Base-by-base conservation (phyloP, 2,113 vertebrate species). In the Herpailurus yagouaroundi region DNA sequence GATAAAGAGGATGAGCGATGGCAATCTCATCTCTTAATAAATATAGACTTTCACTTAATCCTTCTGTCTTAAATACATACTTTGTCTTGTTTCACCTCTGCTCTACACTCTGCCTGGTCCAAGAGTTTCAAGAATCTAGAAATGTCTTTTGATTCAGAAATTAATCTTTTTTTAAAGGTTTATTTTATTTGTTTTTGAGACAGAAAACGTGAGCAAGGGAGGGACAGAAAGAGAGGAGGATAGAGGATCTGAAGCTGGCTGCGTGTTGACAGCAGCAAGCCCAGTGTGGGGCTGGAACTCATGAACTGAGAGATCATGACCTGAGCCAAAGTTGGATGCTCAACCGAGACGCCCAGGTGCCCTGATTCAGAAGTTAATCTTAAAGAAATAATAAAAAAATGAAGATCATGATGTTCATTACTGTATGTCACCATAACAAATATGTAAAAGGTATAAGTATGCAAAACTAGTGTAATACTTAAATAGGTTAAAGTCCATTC, bases 351-450 rank as follows among this genome's bases (percentile, higher is more conserved):
- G 21, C 15, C 57, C 8, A 60, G 57, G 21, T 9, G 21, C 57
- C 21, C 57, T 82, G 13, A 83, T 84, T 85, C 29, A 55, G 63
- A 92, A 95, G 85, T 73, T 85, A 77, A 80, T 41, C 76, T 71
- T 41, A 63, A 77, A 83, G 60, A 94, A 96, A 91, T 88, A 66
- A 55, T 87, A 64, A 89, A 89, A 45, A 88, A 80, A 33, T 73
- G 41, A 63, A 76, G 29, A 19, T 52, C 36, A n/a, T 86, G 38
- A 77, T 91, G 48, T 23, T 87, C 23, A 36, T 69, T 31, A 68
- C 12, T 60, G 38, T 93, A 76, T 50, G 15, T 71, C 80, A 48
- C 36, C 10, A 66, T 27, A 77, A 31, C 25, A 74, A 87, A 82
- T 69, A 33, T 45, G 11, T 38, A 33, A 82, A 82, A 83, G 38